These are phyloP conservation scores for Poecilia velifera DNA, from an alignment of 2,797 vertebrate species.

Conservation along the genomic window DNA sequence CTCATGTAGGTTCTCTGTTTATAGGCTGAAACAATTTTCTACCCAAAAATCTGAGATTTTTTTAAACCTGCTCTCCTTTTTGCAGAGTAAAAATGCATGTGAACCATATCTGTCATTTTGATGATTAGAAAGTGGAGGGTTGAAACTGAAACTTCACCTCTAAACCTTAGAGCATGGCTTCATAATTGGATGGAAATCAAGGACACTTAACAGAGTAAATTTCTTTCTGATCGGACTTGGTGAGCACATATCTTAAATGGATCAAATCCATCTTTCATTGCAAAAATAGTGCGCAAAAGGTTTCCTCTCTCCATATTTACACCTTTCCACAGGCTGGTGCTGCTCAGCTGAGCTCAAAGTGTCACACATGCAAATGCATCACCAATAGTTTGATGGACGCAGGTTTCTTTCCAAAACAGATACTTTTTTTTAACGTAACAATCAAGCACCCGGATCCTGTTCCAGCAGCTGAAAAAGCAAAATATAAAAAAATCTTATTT, in stretches of 20 bases:
- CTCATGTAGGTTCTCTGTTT: background rate
- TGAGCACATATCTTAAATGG: background rate
- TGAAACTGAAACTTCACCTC: background rate
- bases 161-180: background rate
- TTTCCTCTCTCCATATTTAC: conserved; percentile 1
- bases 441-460: background rate
- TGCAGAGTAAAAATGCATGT: conserved; percentile 20
- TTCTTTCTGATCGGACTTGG: background rate
- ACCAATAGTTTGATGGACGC: background rate
- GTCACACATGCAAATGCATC: conserved; percentile 2
- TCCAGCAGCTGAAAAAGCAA: background rate
- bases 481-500: background rate
- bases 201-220: conserved; percentile 8
- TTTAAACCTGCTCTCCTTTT: conserved; percentile 22
- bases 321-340: background rate
- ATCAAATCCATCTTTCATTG: background rate
- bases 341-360: background rate
- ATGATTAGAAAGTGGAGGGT: background rate
- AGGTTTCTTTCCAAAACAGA: background rate
- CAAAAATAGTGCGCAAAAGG: conserved; percentile 8
- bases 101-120: conserved; percentile 7
- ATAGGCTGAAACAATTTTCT: conserved; percentile 19
- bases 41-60: conserved; percentile 11
- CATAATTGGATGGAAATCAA: conserved; percentile 3
- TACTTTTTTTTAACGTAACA: background rate